Conservation (phyloP, 1,140 invertebrate genomes). For the Drosophila asahinai region DNA sequence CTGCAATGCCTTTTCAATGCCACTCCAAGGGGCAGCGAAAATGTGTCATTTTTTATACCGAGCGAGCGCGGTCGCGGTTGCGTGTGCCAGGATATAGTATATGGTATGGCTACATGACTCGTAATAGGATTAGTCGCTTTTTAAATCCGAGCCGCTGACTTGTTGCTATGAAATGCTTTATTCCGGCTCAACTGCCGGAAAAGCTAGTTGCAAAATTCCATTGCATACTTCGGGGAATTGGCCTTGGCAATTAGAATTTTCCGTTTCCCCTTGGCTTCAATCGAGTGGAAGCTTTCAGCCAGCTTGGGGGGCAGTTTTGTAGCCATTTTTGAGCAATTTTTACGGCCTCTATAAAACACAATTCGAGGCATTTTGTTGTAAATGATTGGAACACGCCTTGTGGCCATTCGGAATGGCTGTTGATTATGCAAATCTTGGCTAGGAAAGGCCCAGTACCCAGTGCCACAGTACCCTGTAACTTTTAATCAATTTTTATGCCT, state of each 20-base stretch:
- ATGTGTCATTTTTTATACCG: constrained; percentile 27
- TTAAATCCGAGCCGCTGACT: constrained; percentile 21
- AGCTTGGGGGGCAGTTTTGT: constrained; percentile 2
- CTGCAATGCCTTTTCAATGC: constrained; percentile 70
- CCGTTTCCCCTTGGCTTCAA: background rate
- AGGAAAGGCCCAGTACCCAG: background rate
- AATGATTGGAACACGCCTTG: constrained; percentile 27
- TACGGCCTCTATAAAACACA: constrained; percentile 15
- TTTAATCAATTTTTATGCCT: constrained; percentile 74
- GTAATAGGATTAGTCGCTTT: constrained; percentile 30
- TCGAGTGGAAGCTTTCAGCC: background rate
- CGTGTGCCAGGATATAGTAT: constrained; percentile 6
- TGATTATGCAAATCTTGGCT: constrained; percentile 45
- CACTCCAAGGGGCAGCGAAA: constrained; percentile 37
- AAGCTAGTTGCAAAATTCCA: constrained; percentile 21
- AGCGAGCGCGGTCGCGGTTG: background rate
- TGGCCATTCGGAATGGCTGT: constrained; percentile 21
- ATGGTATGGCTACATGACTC: constrained; percentile 22
- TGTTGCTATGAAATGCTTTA: constrained; percentile 39
- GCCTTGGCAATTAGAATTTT: constrained; percentile 24
- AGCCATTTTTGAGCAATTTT: constrained; percentile 14
- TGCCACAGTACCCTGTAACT: constrained; percentile 26
- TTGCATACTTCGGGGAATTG: constrained; percentile 24
- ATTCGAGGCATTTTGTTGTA: constrained; percentile 22
- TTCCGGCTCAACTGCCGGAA: constrained; percentile 9